A percentile compares a stretch with the other conserved stretches of the same genome.
phyloP scores from a whole-genome alignment of 2,888 invertebrate genomes.

The Operophtera brumata region DNA sequence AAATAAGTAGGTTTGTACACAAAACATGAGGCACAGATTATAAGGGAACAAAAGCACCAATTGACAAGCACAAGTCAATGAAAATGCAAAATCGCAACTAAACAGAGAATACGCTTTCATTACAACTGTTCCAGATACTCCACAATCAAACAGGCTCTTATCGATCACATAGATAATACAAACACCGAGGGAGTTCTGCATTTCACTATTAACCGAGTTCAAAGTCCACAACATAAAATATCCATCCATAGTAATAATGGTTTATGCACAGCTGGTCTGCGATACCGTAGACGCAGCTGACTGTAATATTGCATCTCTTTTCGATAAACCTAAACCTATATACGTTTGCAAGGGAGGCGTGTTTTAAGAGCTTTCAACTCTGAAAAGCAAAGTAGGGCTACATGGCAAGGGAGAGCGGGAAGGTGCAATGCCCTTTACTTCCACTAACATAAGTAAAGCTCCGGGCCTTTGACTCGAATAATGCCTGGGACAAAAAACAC shows the following conservation, averaged over 20 bases:
- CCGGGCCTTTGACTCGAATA: slow-evolving; percentile 70
- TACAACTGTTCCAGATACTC: slow-evolving; percentile 38
- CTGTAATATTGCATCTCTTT: slow-evolving; percentile 71
- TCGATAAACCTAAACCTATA: slow-evolving; percentile 53
- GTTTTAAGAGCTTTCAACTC: slow-evolving; percentile 61
- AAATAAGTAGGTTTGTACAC: not conserved
- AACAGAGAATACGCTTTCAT: slow-evolving; percentile 40
- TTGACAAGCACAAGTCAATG: not conserved
- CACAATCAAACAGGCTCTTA: slow-evolving; percentile 45
- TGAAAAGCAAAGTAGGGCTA: slow-evolving; percentile 76
- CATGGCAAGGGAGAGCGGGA: slow-evolving; percentile 77
- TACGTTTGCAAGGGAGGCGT: slow-evolving; percentile 59
- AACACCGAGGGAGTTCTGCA: slow-evolving; percentile 54
- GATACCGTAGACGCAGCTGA: slow-evolving; percentile 60
- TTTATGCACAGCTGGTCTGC: slow-evolving; percentile 70
- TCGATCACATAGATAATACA: slow-evolving; percentile 61
- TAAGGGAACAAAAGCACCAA: not conserved
- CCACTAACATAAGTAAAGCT: slow-evolving; percentile 66
- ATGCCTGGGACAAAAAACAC: slow-evolving; percentile 70
- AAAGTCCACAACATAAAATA: slow-evolving; percentile 74
- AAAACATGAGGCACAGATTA: not conserved
- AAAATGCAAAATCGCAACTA: not conserved
- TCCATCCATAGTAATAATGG: slow-evolving; percentile 60
- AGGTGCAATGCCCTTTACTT: slow-evolving; percentile 77
- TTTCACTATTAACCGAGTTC: slow-evolving; percentile 73